Evolutionary conservation across 2,113 vertebrate genomes (phyloP).

Genomic region (Calcarius ornatus): DNA sequence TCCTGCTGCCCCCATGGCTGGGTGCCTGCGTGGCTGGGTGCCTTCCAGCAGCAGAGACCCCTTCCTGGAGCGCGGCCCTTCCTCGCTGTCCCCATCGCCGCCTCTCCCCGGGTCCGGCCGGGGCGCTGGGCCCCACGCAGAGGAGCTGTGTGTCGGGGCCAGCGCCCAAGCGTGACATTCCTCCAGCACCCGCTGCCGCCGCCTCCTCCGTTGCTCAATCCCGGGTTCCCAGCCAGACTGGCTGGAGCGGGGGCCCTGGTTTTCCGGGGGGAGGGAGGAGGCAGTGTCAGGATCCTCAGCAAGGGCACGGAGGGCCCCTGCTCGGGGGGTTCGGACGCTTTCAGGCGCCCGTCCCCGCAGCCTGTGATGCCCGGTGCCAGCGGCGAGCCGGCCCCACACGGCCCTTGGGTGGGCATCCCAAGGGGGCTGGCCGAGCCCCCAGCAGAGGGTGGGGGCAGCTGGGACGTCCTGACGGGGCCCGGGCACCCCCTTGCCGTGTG

Average conservation of each 20-base stretch:
- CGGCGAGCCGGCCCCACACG: fast-evolving
- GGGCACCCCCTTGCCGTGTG: background rate
- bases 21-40: background rate
- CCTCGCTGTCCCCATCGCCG: background rate
- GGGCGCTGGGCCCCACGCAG: background rate
- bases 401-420: background rate
- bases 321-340: background rate
- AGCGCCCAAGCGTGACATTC: constrained; percentile 50
- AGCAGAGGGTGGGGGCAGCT: fast-evolving
- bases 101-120: fast-evolving
- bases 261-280: constrained; percentile 39
- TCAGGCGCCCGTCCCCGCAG: fast-evolving
- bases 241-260: constrained; percentile 44
- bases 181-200: constrained; percentile 8
- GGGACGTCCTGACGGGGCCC: background rate
- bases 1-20: background rate
- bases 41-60: background rate
- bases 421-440: fast-evolving
- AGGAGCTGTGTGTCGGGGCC: background rate
- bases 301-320: constrained; percentile 30
- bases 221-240: constrained; percentile 47
- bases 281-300: constrained; percentile 18
- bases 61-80: fast-evolving
- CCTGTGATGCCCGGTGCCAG: background rate
- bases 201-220: constrained; percentile 60